Evolutionary conservation across 2,797 vertebrate genomes (phyloP).

Genomic region (Sylvilagus floridanus): DNA sequence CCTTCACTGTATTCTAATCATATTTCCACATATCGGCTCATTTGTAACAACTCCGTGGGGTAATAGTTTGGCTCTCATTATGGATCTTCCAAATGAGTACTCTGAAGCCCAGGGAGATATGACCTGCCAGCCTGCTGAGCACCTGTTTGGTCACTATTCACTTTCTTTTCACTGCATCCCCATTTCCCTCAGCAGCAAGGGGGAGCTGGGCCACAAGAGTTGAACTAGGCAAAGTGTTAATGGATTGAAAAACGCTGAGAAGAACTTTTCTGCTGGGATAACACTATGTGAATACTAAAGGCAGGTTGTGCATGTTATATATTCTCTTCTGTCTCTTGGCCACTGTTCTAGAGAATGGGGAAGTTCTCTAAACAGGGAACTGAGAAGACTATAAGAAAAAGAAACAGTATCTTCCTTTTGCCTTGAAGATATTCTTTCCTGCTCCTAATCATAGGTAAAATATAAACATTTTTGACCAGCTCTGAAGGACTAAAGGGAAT

Average conservation of each 20-base stretch:
- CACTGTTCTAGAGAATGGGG: slow-evolving; percentile 33
- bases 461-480: slow-evolving; percentile 39
- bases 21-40: background rate
- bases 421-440: slow-evolving; percentile 45
- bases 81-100: background rate
- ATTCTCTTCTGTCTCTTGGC: slow-evolving; percentile 59
- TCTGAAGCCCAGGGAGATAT: background rate
- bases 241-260: slow-evolving; percentile 32
- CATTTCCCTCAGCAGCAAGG: background rate
- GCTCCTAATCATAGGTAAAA: background rate
- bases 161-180: background rate
- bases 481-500: background rate
- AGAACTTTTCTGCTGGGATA: slow-evolving; percentile 50
- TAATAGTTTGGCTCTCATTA: background rate
- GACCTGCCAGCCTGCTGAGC: background rate
- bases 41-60: background rate
- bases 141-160: background rate
- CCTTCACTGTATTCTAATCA: slow-evolving; percentile 36
- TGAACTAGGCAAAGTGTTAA: slow-evolving; percentile 34
- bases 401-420: slow-evolving; percentile 34
- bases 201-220: background rate
- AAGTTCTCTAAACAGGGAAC: slow-evolving; percentile 42
- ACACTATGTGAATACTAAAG: slow-evolving; percentile 48
- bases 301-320: slow-evolving; percentile 55
- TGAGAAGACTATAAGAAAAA: slow-evolving; percentile 49